These are phyloP conservation scores for Diaphora mendica DNA, from an alignment of 2,888 invertebrate genomes.

Conservation along the genomic window DNA sequence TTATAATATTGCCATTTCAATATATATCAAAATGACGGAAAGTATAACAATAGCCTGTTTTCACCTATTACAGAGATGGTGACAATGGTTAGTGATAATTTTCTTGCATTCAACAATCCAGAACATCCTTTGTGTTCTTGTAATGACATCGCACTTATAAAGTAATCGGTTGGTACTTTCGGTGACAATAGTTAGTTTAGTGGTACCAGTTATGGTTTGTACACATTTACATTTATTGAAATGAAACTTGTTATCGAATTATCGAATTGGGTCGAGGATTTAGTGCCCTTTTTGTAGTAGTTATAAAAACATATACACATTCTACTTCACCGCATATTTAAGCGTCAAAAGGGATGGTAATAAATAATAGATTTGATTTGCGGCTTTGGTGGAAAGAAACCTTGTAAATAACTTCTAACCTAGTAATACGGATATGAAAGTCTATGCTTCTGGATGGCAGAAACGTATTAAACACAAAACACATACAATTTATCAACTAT, in stretches of 20 bases:
- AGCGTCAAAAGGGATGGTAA: too few relatives aligned
- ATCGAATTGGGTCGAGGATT: constrained; percentile 19
- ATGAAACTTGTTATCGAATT: constrained; percentile 16
- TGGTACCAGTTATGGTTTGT: constrained; percentile 1
- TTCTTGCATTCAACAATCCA: constrained; percentile 42
- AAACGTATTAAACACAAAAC: neutral
- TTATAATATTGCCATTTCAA: constrained; percentile 46
- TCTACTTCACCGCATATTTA: too few relatives aligned
- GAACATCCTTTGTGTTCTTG: constrained; percentile 48
- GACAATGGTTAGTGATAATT: constrained; percentile 64
- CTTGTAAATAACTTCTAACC: neutral
- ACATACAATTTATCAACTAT: neutral
- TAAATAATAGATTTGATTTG: too few relatives aligned
- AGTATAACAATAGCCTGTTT: constrained; percentile 65
- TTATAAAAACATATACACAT: neutral
- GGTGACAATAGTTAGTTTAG: constrained; percentile 26
- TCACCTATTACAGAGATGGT: constrained; percentile 57
- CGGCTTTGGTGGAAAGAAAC: too few relatives aligned
- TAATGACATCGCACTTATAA: constrained; percentile 44
- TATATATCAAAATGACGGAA: constrained; percentile 64
- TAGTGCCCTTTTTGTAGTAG: neutral
- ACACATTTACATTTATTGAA: constrained; percentile 15
- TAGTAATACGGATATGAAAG: too few relatives aligned
- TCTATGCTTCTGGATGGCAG: neutral
- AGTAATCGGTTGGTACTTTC: constrained; percentile 43